Base-by-base conservation (phyloP, 2,113 vertebrate species). In the Myodes glareolus region DNA sequence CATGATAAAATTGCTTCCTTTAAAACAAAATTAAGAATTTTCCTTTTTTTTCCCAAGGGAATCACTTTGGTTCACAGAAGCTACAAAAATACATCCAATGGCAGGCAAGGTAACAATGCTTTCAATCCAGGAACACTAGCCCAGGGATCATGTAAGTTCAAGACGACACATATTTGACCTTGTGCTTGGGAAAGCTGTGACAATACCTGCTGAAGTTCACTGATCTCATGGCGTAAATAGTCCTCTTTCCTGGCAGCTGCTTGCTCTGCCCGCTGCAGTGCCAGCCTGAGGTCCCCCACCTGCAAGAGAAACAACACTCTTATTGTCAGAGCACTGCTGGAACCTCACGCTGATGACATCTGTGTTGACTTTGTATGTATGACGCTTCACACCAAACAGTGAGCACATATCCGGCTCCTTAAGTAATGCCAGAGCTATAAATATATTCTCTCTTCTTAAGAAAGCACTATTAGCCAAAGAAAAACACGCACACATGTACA, bases 171-270 rank as follows among this genome's bases (percentile, higher is more conserved):
- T 25, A 3, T 45, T 87, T 76, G 13, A 58, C 70, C 77, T 58
- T 92, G 65, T 47, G 14, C 50, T 92, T 84, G 50, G 42, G 72
- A 78, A 63, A 96, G 80, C 29, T 82, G 11, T 47, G 91, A 61
- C 0, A 82, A 82, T 98, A 99, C 99, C 99, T 99, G 99, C 73
- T 99, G 99, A 42, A 99, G 98, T 96, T 99, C 99, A 96, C 98
- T 95, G 33, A 99, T 99, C 98, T 99, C 99, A 89, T 99, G 99
- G 33, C 99, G 99, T 63, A 99, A 98, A 98, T 99, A 99, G 98
- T 99, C 99, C 97, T 99, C 99, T 97, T 99, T 99, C 76, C 99
- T 99, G 76, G 99, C 99, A 98, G 99, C 99, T 93, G 99, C 99
- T 91, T 99, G 99, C 90, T 99, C 99, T 45, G 99, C 99, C 85